phyloP scores from a whole-genome alignment of 2,113 vertebrate genomes.

The Pseudois nayaur region DNA sequence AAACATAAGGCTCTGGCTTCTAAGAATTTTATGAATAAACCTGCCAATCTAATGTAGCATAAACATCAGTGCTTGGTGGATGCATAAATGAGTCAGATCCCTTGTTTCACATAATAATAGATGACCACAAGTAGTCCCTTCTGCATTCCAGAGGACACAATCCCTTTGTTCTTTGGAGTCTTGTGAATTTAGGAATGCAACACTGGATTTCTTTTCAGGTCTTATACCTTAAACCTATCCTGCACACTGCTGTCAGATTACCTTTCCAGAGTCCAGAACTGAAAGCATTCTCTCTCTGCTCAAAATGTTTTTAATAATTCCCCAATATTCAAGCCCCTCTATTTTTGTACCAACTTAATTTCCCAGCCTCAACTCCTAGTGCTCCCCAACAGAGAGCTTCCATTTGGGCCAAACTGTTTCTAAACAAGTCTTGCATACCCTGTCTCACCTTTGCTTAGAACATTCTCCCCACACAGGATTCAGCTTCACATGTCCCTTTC shows the following conservation, averaged over 20 bases:
- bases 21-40: neutral
- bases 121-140: neutral
- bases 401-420: neutral
- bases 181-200: neutral
- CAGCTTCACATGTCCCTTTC: neutral
- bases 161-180: neutral
- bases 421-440: neutral
- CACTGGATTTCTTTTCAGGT: neutral
- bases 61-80: neutral
- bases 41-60: neutral
- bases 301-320: neutral
- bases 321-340: neutral
- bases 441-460: neutral
- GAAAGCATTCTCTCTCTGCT: neutral
- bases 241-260: neutral
- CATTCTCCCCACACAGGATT: neutral
- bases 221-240: neutral
- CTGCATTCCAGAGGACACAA: neutral
- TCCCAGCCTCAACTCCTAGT: neutral
- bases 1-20: neutral
- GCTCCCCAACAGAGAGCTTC: neutral
- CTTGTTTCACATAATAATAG: neutral
- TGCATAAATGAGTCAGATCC: neutral
- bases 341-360: neutral
- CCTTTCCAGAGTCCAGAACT: slow-evolving; percentile 1